Percentiles rank a stretch among this genome's conserved stretches.
Conservation (phyloP, 2,797 vertebrate genomes). For the Microtus obscurus region DNA sequence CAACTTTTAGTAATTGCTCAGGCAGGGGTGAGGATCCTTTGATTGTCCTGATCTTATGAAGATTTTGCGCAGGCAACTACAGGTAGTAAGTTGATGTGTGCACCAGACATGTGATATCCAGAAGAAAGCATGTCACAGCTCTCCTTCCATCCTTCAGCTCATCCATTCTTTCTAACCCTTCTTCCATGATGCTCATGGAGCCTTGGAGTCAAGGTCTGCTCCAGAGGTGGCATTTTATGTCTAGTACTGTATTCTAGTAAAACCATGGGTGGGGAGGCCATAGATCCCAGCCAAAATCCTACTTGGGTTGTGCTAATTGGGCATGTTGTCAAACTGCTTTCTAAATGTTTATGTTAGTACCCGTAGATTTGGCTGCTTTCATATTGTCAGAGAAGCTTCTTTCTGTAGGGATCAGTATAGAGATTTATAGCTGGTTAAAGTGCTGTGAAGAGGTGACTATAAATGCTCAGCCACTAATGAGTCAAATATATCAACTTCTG, state of each 20-base stretch:
- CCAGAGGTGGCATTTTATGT: neutral
- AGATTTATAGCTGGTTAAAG: neutral
- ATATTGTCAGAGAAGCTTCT: neutral
- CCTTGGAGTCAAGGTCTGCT: neutral
- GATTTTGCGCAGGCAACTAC: neutral
- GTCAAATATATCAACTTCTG: neutral
- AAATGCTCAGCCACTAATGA: neutral
- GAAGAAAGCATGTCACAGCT: neutral
- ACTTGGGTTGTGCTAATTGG: neutral
- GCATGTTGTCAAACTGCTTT: neutral
- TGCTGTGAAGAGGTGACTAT: neutral
- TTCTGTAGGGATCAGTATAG: neutral
- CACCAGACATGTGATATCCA: neutral
- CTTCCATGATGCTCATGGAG: neutral
- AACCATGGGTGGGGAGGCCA: neutral
- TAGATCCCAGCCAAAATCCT: neutral
- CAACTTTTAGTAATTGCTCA: neutral
- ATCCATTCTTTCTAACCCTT: neutral
- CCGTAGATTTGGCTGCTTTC: neutral
- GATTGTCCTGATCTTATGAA: neutral
- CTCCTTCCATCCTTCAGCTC: neutral
- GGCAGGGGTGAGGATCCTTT: neutral
- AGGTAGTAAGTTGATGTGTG: neutral
- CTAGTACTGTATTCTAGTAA: neutral
- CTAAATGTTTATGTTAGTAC: neutral